Percentiles rank a stretch among this genome's conserved stretches.
phyloP scores from a whole-genome alignment of 2,888 invertebrate genomes.

The Polylopha cassiicola region DNA sequence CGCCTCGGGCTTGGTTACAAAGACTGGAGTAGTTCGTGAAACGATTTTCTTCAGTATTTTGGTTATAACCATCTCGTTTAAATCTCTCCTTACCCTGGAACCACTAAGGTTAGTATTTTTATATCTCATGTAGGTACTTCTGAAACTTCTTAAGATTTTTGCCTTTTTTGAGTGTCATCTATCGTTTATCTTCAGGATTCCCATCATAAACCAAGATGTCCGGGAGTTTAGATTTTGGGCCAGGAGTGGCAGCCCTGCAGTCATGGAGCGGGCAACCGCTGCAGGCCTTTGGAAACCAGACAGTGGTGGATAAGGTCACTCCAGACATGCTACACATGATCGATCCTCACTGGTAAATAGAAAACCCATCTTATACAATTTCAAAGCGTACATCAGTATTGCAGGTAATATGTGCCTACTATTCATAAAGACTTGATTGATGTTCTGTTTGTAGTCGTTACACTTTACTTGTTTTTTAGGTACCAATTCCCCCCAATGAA shows the following conservation, averaged over 20 bases:
- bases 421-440: too few relatives aligned
- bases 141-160: too few relatives aligned
- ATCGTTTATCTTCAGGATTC: too few relatives aligned
- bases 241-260: constrained; percentile 31
- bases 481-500: constrained; percentile 87
- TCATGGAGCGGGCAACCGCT: constrained; percentile 33
- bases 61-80: constrained; percentile 21
- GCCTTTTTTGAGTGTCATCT: too few relatives aligned
- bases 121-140: not conserved
- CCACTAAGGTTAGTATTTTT: constrained; percentile 18
- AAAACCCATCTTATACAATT: not conserved
- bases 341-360: constrained; percentile 80
- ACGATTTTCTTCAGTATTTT: constrained; percentile 39
- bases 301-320: constrained; percentile 83
- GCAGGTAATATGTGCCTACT: too few relatives aligned
- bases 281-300: constrained; percentile 71
- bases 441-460: too few relatives aligned
- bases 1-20: constrained; percentile 27
- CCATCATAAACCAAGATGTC: constrained; percentile 24
- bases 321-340: constrained; percentile 81
- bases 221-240: constrained; percentile 25
- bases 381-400: too few relatives aligned
- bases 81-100: constrained; percentile 15
- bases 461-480: constrained; percentile 65
- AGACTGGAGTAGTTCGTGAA: constrained; percentile 39